A percentile compares a stretch with the other conserved stretches of the same genome.
Conservation (phyloP, 2,113 vertebrate genomes). For the Pterocles burchelli region DNA sequence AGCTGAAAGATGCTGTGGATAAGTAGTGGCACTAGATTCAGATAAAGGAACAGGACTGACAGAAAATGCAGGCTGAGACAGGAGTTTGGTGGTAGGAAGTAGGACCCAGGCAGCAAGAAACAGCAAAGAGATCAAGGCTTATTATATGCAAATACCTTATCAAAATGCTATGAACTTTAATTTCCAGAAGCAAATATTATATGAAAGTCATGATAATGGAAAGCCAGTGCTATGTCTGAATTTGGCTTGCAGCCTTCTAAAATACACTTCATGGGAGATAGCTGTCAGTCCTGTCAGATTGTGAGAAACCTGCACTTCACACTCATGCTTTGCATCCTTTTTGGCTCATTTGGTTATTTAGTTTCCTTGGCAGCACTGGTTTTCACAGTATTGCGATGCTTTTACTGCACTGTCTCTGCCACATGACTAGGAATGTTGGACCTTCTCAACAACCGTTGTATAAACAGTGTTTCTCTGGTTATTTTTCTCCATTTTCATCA, state of each 20-base stretch:
- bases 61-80: background rate
- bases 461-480: background rate
- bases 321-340: background rate
- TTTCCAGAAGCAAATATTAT: constrained; percentile 28
- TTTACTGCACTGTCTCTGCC: background rate
- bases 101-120: background rate
- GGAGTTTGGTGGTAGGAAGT: background rate
- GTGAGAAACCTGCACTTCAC: background rate
- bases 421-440: background rate
- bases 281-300: background rate
- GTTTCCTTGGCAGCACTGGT: background rate
- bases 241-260: background rate
- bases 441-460: background rate
- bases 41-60: background rate
- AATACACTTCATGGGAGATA: background rate
- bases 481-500: background rate
- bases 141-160: background rate
- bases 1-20: background rate
- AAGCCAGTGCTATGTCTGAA: background rate
- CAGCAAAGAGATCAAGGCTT: background rate
- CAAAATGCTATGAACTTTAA: background rate
- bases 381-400: background rate
- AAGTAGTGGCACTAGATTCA: background rate
- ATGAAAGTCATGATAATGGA: background rate
- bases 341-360: background rate